Conservation (phyloP, 2,797 vertebrate species). For the Chelon labrosus region DNA sequence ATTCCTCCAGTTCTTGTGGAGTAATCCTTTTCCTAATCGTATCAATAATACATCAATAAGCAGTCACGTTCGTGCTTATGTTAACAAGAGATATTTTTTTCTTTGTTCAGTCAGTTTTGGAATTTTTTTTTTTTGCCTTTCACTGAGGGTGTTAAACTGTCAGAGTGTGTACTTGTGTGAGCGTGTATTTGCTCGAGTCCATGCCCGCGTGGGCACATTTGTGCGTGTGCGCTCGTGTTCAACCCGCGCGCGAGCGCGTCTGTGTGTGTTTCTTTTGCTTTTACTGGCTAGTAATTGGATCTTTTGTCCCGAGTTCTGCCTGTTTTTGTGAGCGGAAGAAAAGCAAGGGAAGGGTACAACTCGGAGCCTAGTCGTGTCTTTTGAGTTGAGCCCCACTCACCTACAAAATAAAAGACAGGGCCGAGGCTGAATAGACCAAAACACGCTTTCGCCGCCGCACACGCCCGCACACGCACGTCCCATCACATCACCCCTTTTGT, state of each 20-base stretch:
- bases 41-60: slow-evolving; percentile 49
- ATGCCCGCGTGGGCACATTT: slow-evolving; percentile 69
- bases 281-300: slow-evolving; percentile 83
- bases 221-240: slow-evolving; percentile 39
- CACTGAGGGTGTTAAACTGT: slow-evolving; percentile 66
- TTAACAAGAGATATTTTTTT: slow-evolving; percentile 36
- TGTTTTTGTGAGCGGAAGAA: slow-evolving; percentile 78
- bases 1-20: background rate
- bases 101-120: slow-evolving; percentile 24
- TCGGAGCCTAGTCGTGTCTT: slow-evolving; percentile 76
- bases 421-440: slow-evolving; percentile 67
- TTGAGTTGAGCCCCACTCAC: slow-evolving; percentile 79
- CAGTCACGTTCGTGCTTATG: slow-evolving; percentile 26
- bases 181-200: slow-evolving; percentile 60
- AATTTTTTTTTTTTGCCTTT: slow-evolving; percentile 31
- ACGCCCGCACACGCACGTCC: slow-evolving; percentile 35
- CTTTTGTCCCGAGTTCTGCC: slow-evolving; percentile 82
- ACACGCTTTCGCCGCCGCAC: slow-evolving; percentile 40
- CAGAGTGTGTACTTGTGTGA: slow-evolving; percentile 38
- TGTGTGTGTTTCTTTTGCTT: slow-evolving; percentile 78
- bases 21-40: slow-evolving; percentile 25
- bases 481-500: slow-evolving; percentile 74
- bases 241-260: slow-evolving; percentile 18
- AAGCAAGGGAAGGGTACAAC: slow-evolving; percentile 79
- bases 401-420: slow-evolving; percentile 73